A percentile compares a stretch with the other conserved stretches of the same genome.
These are phyloP conservation scores for Coranthus polyacanthus DNA, from an alignment of 2,797 vertebrate species.

Conservation along the genomic window DNA sequence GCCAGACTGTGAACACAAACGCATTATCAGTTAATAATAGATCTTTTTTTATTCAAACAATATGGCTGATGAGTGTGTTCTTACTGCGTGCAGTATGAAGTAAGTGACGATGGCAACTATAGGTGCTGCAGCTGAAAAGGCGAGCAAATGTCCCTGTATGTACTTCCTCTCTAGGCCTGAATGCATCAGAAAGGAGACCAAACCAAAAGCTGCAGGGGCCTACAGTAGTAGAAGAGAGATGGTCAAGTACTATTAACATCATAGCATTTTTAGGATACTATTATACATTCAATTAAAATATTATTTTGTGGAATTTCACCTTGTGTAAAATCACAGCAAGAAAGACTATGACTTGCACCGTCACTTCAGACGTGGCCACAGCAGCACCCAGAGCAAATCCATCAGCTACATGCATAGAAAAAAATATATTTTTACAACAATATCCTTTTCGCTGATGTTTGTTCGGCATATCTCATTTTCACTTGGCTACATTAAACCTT, in stretches of 20 bases:
- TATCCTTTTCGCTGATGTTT: neutral
- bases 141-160: slow-evolving; percentile 82
- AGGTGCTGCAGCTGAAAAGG: slow-evolving; percentile 82
- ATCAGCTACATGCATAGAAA: slow-evolving; percentile 72
- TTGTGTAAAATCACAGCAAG: slow-evolving; percentile 89
- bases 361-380: slow-evolving; percentile 83
- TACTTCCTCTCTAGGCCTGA: slow-evolving; percentile 82
- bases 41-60: neutral
- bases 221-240: slow-evolving; percentile 32
- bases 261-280: neutral
- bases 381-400: slow-evolving; percentile 88
- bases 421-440: neutral
- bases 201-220: slow-evolving; percentile 84
- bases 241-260: neutral
- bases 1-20: slow-evolving; percentile 71
- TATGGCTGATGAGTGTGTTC: slow-evolving; percentile 4
- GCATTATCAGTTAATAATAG: neutral
- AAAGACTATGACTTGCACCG: slow-evolving; percentile 86
- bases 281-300: neutral
- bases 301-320: slow-evolving; percentile 69
- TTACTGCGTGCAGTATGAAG: slow-evolving; percentile 76
- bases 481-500: no score
- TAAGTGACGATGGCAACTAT: slow-evolving; percentile 82
- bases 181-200: slow-evolving; percentile 86
- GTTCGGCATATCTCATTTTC: neutral